phyloP scores from a whole-genome alignment of 2,888 invertebrate species.

The Galerucella nymphaeae region DNA sequence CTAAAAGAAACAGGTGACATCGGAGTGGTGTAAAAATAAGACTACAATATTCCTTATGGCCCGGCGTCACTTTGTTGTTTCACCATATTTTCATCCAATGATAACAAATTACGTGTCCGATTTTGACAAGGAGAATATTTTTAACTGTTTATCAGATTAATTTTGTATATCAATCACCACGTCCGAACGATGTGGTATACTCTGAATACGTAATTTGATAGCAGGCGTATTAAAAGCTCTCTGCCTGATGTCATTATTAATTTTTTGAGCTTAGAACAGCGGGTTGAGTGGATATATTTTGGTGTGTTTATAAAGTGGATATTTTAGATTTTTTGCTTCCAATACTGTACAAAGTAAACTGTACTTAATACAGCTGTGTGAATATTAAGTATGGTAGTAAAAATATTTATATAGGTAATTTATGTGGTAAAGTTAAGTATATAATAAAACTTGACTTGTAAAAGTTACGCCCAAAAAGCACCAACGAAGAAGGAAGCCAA shows the following conservation, averaged over 20 bases:
- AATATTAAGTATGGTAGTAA: too few relatives aligned
- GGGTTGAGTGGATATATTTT: background rate
- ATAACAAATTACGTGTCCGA: slow-evolving; percentile 16
- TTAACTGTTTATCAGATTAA: slow-evolving; percentile 16
- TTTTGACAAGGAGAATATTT: slow-evolving; percentile 6
- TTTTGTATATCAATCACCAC: slow-evolving; percentile 12
- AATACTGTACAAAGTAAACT: too few relatives aligned
- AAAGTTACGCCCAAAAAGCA: background rate
- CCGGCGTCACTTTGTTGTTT: slow-evolving; percentile 4
- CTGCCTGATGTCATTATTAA: slow-evolving; percentile 7
- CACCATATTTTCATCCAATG: slow-evolving; percentile 1
- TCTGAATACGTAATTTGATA: slow-evolving; percentile 18
- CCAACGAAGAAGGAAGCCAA: background rate
- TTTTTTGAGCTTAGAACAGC: background rate
- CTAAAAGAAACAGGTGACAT: slow-evolving; percentile 3
- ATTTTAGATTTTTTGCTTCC: too few relatives aligned
- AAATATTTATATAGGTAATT: too few relatives aligned
- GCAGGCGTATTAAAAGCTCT: slow-evolving; percentile 2
- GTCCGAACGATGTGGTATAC: slow-evolving; percentile 7
- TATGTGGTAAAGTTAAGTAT: background rate
- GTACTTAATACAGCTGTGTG: too few relatives aligned
- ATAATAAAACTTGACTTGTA: background rate
- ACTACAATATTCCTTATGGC: slow-evolving; percentile 7
- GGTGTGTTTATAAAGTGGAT: too few relatives aligned
- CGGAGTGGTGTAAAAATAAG: slow-evolving; percentile 14